These are phyloP conservation scores for Eucriotettix oculatus DNA, from an alignment of 2,888 invertebrate genomes.

Conservation along the genomic window DNA sequence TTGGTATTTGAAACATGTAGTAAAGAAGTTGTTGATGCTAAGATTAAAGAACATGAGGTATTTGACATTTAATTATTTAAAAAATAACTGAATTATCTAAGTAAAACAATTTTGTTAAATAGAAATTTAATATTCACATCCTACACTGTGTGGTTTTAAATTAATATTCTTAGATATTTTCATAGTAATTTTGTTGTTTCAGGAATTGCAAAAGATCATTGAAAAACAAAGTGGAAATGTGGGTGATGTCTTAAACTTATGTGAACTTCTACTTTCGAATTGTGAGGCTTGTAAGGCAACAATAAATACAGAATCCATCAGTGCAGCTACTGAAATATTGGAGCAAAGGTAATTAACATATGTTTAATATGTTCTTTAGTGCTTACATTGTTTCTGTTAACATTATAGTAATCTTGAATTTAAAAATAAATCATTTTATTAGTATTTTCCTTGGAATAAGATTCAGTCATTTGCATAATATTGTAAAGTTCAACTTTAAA, in stretches of 20 bases:
- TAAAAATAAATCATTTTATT: neutral
- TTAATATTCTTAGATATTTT: neutral
- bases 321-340: constrained; percentile 47
- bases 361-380: neutral
- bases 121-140: too few relatives aligned
- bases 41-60: constrained; percentile 49
- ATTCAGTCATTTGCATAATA: too few relatives aligned
- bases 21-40: constrained; percentile 47
- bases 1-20: constrained; percentile 48
- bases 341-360: constrained; percentile 33
- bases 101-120: too few relatives aligned
- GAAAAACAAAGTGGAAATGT: constrained; percentile 62
- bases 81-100: neutral
- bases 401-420: neutral
- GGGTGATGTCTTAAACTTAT: constrained; percentile 60
- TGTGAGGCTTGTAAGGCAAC: constrained; percentile 52
- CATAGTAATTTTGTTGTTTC: neutral
- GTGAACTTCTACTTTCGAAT: constrained; percentile 59
- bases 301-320: constrained; percentile 50
- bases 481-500: too few relatives aligned
- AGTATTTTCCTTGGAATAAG: neutral
- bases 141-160: neutral
- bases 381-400: too few relatives aligned
- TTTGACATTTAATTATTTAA: neutral
- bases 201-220: constrained; percentile 51